Base-by-base conservation (phyloP, 2,888 invertebrate genomes). In the Linnaemya vulpina region DNA sequence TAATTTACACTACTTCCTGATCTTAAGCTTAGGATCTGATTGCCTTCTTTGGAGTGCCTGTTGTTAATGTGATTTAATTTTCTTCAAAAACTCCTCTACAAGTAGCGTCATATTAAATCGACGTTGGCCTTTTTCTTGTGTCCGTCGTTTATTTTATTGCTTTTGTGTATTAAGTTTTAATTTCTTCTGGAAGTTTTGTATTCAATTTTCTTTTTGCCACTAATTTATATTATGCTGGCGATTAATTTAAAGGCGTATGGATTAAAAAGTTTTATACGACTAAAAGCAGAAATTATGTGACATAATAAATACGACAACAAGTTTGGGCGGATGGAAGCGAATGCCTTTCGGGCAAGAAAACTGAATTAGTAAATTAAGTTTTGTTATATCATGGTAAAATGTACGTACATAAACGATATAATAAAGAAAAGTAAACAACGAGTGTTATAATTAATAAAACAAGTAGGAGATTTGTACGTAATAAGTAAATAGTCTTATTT, bases 211-310 rank as follows among this genome's bases (percentile, higher is more conserved):
- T 49, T 67, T 40, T 10, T 13, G 38, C 7, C n/a, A 63, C 78
- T 79, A 63, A 71, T 71, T 79, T 63, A 76, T 58, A 67, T 78
- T 78, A 63, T 71, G 71, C 22, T 63, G 46, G 55, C 38, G 70
- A 70, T 70, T 60, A 77, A 71, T 60, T 77, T 77, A 22, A 76
- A 83, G 60, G 67, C 60, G 40, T 7, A 30, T 35, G 55, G 65
- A 83, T 77, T 71, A 77, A 71, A 77, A 83, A 67, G 51, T 83
- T 77, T 77, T 30, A 71, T 78, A 70, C 25, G 22, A 40, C 70
- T 83, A 71, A 63, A 75, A 79, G 62, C 55, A 78, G 83, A 83
- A 78, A 83, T 78, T 78, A 43, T 40, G 70, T 78, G 78, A 62
- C 70, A 63, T 74, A 43, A 70, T 40, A 38, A 51, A 70, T 75